These are phyloP conservation scores for Rhinoraja longicauda DNA, from an alignment of 2,797 vertebrate genomes.

Conservation along the genomic window DNA sequence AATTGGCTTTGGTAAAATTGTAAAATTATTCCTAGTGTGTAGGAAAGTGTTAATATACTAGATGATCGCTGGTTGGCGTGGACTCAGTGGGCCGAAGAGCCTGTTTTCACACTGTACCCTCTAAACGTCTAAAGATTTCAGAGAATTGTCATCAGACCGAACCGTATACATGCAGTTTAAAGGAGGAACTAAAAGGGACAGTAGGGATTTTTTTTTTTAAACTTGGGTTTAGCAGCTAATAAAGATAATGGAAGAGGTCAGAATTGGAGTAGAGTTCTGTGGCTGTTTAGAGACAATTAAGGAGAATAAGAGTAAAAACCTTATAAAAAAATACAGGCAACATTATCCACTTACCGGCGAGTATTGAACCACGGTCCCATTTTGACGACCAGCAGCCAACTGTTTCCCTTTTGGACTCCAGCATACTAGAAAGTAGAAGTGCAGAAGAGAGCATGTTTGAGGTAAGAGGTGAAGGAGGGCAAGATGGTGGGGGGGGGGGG, in stretches of 20 bases:
- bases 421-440: constrained; percentile 64
- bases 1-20: too few species aligned
- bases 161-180: neutral
- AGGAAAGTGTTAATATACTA: too few species aligned
- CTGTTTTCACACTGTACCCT: too few species aligned
- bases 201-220: too few species aligned
- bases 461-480: too few species aligned
- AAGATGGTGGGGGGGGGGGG: neutral
- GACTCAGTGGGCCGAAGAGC: too few species aligned
- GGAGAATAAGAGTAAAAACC: neutral
- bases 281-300: neutral
- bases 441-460: too few species aligned
- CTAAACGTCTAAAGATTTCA: neutral
- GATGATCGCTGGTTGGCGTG: too few species aligned
- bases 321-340: too few species aligned
- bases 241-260: neutral
- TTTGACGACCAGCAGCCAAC: constrained; percentile 81
- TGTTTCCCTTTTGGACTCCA: constrained; percentile 99
- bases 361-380: constrained; percentile 85
- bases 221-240: neutral
- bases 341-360: constrained; percentile 76
- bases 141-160: neutral
- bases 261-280: neutral
- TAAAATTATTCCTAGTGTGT: too few species aligned
- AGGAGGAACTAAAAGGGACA: neutral